Percentiles rank a stretch among this genome's conserved stretches.
Evolutionary conservation across 35 echinoderm and acorn worm species (phyloP).

Genomic region (Lytechinus pictus): DNA sequence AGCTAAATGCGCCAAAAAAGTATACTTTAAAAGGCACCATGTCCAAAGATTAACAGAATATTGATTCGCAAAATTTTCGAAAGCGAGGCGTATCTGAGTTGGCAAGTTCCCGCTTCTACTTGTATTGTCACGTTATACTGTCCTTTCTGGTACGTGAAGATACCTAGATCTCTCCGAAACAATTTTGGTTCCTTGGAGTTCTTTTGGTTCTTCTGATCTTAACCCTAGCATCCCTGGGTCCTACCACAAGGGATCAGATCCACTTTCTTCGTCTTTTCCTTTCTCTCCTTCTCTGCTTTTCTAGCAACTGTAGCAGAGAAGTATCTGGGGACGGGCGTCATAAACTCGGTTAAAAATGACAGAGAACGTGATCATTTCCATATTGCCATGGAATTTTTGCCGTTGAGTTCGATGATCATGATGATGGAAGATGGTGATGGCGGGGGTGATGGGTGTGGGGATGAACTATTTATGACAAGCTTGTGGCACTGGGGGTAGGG

Average conservation of each 20-base stretch:
- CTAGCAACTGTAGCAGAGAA: background rate
- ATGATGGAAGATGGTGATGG: background rate
- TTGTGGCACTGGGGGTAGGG: background rate
- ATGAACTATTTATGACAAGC: background rate
- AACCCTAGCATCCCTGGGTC: background rate
- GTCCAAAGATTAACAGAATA: too few relatives aligned
- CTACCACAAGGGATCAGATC: background rate
- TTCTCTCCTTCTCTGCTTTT: background rate
- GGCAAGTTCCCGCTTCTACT: too few relatives aligned
- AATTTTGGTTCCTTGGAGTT: background rate
- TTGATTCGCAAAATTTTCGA: too few relatives aligned
- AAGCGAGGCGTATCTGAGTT: too few relatives aligned
- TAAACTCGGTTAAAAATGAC: background rate
- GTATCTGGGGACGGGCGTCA: background rate
- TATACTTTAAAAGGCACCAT: too few relatives aligned
- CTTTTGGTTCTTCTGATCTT: background rate
- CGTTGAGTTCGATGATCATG: background rate
- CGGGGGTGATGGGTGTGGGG: background rate
- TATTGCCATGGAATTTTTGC: background rate
- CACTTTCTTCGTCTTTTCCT: background rate
- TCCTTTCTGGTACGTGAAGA: background rate
- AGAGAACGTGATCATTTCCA: background rate
- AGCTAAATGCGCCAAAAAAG: too few relatives aligned
- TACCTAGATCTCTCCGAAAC: background rate
- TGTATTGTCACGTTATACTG: too few relatives aligned